A percentile compares a stretch with the other conserved stretches of the same genome.
phyloP scores from a whole-genome alignment of 2,888 invertebrate genomes.

The Sarcophaga subvicina region DNA sequence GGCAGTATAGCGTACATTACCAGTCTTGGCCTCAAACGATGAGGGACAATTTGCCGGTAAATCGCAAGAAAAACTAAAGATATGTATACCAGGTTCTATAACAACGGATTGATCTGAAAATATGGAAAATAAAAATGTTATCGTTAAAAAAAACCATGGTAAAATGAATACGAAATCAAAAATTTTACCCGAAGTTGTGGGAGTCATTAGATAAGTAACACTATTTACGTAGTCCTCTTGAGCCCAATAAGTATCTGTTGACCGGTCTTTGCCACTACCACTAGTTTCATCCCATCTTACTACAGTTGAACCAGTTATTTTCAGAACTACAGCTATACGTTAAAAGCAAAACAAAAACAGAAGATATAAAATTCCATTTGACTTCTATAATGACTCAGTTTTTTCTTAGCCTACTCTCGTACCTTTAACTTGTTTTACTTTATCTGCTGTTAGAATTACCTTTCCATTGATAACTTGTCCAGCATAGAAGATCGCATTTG shows the following conservation, averaged over 20 bases:
- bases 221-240: constrained; percentile 81
- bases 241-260: constrained; percentile 64
- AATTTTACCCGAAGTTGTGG: constrained; percentile 36
- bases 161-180: no score
- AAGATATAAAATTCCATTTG: neutral
- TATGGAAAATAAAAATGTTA: neutral
- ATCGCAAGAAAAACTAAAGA: constrained; percentile 82
- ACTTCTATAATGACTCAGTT: constrained; percentile 5
- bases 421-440: constrained; percentile 70
- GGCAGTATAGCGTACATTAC: constrained; percentile 84
- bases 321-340: constrained; percentile 63
- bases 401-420: neutral
- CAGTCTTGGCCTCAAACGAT: constrained; percentile 82
- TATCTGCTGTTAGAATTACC: constrained; percentile 73
- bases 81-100: constrained; percentile 82
- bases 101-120: constrained; percentile 70
- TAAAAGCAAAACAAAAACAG: constrained; percentile 1
- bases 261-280: neutral
- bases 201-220: constrained; percentile 30
- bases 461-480: constrained; percentile 77
- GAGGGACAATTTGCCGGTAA: constrained; percentile 83
- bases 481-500: constrained; percentile 76
- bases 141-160: neutral
- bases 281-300: constrained; percentile 54
- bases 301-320: constrained; percentile 65